Conservation (phyloP, 1,140 invertebrate genomes). For the Danaus melanippus region DNA sequence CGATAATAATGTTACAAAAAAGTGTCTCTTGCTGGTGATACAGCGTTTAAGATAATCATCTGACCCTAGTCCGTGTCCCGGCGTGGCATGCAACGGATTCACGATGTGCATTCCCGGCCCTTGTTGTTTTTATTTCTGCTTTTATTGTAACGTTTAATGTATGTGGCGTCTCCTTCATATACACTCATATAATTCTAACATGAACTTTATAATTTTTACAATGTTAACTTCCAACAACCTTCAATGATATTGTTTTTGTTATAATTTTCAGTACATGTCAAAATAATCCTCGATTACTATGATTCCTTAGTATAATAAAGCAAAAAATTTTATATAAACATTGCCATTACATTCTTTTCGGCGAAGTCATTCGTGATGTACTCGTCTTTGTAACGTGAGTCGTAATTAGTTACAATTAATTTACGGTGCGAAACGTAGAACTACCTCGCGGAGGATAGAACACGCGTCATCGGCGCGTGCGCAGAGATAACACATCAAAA, state of each 20-base stretch:
- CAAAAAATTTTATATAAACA: no score
- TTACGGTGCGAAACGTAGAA: background rate
- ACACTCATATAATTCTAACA: constrained; percentile 2
- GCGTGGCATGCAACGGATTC: constrained; percentile 59
- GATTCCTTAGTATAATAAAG: no score
- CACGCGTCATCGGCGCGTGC: constrained; percentile 41
- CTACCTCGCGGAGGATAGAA: constrained; percentile 2
- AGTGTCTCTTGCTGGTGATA: constrained; percentile 66
- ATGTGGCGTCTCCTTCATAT: constrained; percentile 15
- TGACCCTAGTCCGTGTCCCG: constrained; percentile 55
- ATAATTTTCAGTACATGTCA: no score
- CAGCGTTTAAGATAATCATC: constrained; percentile 71
- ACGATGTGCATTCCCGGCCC: constrained; percentile 54
- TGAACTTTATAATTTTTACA: constrained; percentile 12
- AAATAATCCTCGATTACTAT: no score
- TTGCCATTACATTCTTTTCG: no score
- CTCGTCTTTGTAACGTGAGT: no score
- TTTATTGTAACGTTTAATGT: constrained; percentile 54
- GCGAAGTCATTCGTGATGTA: no score
- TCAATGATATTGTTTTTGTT: no score
- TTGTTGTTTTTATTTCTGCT: constrained; percentile 35
- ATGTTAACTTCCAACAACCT: background rate
- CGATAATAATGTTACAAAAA: constrained; percentile 64
- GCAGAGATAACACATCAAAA: constrained; percentile 40
- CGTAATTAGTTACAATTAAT: no score